Conservation (phyloP, 2,888 invertebrate genomes). For the Noctua pronuba region DNA sequence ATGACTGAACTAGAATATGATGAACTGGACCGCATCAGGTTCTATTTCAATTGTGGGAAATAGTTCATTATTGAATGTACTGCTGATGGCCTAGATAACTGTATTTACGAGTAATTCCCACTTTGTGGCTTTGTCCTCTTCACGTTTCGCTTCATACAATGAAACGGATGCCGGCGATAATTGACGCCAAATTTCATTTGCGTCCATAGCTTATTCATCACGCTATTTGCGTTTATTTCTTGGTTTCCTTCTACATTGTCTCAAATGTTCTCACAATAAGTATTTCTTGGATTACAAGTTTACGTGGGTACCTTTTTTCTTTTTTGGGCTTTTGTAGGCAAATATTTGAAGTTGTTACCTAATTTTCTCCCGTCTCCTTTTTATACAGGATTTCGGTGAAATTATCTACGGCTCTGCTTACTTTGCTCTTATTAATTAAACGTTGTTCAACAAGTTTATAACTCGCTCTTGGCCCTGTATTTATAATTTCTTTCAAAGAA, state of each 20-base stretch:
- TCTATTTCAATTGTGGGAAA: slow-evolving; percentile 50
- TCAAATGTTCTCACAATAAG: neutral
- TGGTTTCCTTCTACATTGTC: neutral
- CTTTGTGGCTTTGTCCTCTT: slow-evolving; percentile 24
- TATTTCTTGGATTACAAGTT: neutral
- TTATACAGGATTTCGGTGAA: slow-evolving; percentile 4
- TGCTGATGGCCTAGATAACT: slow-evolving; percentile 26
- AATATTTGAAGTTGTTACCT: slow-evolving; percentile 1
- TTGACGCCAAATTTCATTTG: slow-evolving; percentile 36
- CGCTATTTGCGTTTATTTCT: slow-evolving; percentile 7
- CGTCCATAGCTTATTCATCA: neutral
- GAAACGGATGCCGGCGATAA: slow-evolving; percentile 10
- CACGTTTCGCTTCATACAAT: slow-evolving; percentile 33
- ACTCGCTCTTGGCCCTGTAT: neutral
- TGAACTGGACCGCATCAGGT: slow-evolving; percentile 36
- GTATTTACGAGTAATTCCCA: slow-evolving; percentile 33
- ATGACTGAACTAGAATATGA: neutral
- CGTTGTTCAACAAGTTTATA: slow-evolving; percentile 20
- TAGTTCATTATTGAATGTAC: slow-evolving; percentile 10
- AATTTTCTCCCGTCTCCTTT: slow-evolving; percentile 15
- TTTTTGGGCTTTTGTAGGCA: neutral
- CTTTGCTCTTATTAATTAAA: slow-evolving; percentile 25
- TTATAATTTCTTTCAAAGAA: slow-evolving; percentile 11
- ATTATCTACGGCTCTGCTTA: slow-evolving; percentile 11
- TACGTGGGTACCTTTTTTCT: neutral